Percentiles rank a stretch among this genome's conserved stretches.
These are phyloP conservation scores for Pachydiplax longipennis DNA, from an alignment of 2,888 invertebrate species.

Conservation along the genomic window DNA sequence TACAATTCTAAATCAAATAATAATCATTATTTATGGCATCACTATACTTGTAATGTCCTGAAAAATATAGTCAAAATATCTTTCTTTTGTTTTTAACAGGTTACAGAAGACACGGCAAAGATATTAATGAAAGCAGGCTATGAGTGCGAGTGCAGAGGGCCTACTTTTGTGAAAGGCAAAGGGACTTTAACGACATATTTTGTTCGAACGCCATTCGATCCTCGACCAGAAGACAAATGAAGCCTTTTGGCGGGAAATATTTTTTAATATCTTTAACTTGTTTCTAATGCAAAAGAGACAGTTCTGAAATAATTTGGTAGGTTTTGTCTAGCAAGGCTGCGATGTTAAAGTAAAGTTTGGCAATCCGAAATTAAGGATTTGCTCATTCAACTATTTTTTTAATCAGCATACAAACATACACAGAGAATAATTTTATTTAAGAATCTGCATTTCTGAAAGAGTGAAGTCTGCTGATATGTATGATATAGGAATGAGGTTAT, in stretches of 20 bases:
- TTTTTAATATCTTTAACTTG: background rate
- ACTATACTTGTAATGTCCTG: too few relatives aligned
- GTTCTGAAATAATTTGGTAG: background rate
- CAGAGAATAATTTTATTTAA: background rate
- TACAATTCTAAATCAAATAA: too few relatives aligned
- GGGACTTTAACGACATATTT: slow-evolving; percentile 90
- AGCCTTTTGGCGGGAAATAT: background rate
- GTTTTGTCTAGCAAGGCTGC: background rate
- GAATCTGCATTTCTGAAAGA: background rate
- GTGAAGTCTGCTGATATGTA: too few relatives aligned
- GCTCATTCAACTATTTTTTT: slow-evolving; percentile 14
- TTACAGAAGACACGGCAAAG: slow-evolving; percentile 82
- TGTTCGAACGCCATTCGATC: slow-evolving; percentile 82
- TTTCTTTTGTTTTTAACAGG: slow-evolving; percentile 60
- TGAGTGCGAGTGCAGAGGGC: slow-evolving; percentile 87
- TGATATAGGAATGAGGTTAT: background rate
- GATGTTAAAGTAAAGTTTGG: background rate
- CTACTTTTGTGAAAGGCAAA: slow-evolving; percentile 94
- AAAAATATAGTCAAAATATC: too few relatives aligned
- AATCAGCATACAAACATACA: background rate
- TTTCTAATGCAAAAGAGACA: background rate
- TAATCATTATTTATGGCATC: too few relatives aligned
- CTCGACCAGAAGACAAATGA: slow-evolving; percentile 51
- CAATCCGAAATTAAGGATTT: background rate
- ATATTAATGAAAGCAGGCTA: slow-evolving; percentile 86